Evolutionary conservation across 2,888 invertebrate species (phyloP).

Genomic region (Synergus laeviventris): DNA sequence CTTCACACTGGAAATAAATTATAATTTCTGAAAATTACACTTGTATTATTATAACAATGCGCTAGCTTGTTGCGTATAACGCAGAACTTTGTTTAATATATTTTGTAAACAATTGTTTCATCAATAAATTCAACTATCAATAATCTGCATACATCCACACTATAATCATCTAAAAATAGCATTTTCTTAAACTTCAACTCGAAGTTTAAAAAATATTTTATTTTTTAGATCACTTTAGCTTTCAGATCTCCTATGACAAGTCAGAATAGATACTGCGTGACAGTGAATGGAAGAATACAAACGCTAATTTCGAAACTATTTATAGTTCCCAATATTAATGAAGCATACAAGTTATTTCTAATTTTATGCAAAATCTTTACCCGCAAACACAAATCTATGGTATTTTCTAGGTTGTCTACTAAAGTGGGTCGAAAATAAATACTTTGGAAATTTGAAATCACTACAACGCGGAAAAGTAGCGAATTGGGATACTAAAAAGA

Average conservation of each 20-base stretch:
- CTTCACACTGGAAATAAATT: conserved; percentile 51
- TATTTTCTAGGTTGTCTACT: neutral
- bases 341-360: conserved; percentile 3
- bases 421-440: neutral
- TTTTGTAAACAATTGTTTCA: conserved; percentile 1
- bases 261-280: conserved; percentile 7
- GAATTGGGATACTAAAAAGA: too few species aligned
- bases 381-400: conserved; percentile 25
- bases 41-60: conserved; percentile 46
- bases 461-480: too few species aligned
- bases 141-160: conserved; percentile 1
- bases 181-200: neutral
- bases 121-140: conserved; percentile 19
- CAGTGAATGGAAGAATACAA: conserved; percentile 52
- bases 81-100: neutral
- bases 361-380: conserved; percentile 33
- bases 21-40: conserved; percentile 50
- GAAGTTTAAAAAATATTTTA: conserved; percentile 1
- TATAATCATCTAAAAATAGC: neutral
- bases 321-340: conserved; percentile 50
- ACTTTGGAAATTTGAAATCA: too few species aligned
- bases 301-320: conserved; percentile 47
- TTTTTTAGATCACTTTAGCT: neutral
- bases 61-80: conserved; percentile 1
- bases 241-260: conserved; percentile 6